Conservation (phyloP, 64 coral and sea anemone genomes). For the Pocillopora verrucosa region DNA sequence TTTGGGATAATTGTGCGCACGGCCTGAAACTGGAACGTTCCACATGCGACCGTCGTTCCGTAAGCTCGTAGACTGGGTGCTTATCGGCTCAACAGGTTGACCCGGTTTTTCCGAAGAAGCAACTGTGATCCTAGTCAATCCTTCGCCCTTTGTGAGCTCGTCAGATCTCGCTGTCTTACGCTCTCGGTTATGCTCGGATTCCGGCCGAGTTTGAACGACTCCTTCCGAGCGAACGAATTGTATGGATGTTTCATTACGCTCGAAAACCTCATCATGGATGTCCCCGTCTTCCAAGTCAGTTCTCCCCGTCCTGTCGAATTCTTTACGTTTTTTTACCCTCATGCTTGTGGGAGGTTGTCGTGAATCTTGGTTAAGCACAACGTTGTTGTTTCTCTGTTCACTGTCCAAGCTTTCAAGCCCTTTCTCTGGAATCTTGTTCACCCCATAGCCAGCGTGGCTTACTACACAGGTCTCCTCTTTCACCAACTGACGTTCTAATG, state of each 20-base stretch:
- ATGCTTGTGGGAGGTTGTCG: neutral
- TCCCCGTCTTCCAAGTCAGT: neutral
- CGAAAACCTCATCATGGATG: slow-evolving; percentile 1
- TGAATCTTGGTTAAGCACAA: slow-evolving; percentile 20
- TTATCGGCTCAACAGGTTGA: slow-evolving; percentile 16
- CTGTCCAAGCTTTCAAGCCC: neutral
- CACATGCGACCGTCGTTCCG: neutral
- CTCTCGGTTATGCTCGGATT: slow-evolving; percentile 24
- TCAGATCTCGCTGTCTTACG: neutral
- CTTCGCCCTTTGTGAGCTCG: neutral
- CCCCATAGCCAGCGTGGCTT: slow-evolving; percentile 6
- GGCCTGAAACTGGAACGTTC: slow-evolving; percentile 25
- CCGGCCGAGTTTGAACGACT: slow-evolving; percentile 5
- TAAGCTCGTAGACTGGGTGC: neutral
- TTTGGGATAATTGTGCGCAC: slow-evolving; percentile 43
- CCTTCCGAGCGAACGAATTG: slow-evolving; percentile 7
- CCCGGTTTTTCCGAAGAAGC: neutral
- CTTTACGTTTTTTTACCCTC: neutral
- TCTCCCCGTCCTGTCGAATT: neutral
- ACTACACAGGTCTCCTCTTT: slow-evolving; percentile 31
- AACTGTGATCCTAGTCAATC: neutral
- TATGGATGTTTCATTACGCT: neutral
- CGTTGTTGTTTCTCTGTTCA: slow-evolving; percentile 3
- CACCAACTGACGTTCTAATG: slow-evolving; percentile 21
- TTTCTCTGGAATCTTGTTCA: neutral